Evolutionary conservation across 1,140 invertebrate species (phyloP).

Genomic region (Drosophila oshimai): DNA sequence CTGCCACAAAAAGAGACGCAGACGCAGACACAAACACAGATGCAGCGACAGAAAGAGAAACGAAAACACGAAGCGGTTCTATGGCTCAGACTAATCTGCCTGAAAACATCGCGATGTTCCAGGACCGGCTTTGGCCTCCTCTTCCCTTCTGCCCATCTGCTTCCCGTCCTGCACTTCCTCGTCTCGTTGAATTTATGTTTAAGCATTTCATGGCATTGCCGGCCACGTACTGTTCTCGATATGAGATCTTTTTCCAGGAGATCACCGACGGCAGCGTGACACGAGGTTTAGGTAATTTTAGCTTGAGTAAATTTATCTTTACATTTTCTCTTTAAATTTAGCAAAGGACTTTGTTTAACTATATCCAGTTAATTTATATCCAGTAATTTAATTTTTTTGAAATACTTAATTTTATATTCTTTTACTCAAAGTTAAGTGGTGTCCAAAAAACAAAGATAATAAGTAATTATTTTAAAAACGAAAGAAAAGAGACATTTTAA

Average conservation of each 20-base stretch:
- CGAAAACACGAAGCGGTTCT: slow-evolving; percentile 39
- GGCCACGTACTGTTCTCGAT: slow-evolving; percentile 59
- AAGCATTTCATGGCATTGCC: slow-evolving; percentile 68
- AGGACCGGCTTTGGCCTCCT: slow-evolving; percentile 26
- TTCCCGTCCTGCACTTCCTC: slow-evolving; percentile 20
- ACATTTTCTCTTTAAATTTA: too few species aligned
- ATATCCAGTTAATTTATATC: too few species aligned
- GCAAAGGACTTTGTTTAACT: too few species aligned
- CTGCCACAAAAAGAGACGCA: slow-evolving; percentile 32
- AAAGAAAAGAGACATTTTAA: too few species aligned
- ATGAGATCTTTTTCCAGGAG: slow-evolving; percentile 47
- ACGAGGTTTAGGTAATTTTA: not conserved
- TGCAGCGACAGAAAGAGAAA: slow-evolving; percentile 41
- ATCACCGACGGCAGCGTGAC: slow-evolving; percentile 20
- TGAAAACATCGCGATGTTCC: slow-evolving; percentile 45
- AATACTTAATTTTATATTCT: too few species aligned
- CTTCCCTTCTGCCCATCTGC: not conserved
- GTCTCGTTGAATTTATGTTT: slow-evolving; percentile 67
- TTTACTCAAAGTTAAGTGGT: too few species aligned
- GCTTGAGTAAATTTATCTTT: too few species aligned
- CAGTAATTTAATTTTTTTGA: too few species aligned
- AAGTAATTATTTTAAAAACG: too few species aligned
- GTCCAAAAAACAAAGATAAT: too few species aligned
- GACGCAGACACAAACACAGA: slow-evolving; percentile 27
- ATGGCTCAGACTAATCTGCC: slow-evolving; percentile 60